Evolutionary conservation across 2,113 vertebrate species (phyloP), one percentile per base, ranked within the genome.

Genomic region (Anhinga rufa): DNA sequence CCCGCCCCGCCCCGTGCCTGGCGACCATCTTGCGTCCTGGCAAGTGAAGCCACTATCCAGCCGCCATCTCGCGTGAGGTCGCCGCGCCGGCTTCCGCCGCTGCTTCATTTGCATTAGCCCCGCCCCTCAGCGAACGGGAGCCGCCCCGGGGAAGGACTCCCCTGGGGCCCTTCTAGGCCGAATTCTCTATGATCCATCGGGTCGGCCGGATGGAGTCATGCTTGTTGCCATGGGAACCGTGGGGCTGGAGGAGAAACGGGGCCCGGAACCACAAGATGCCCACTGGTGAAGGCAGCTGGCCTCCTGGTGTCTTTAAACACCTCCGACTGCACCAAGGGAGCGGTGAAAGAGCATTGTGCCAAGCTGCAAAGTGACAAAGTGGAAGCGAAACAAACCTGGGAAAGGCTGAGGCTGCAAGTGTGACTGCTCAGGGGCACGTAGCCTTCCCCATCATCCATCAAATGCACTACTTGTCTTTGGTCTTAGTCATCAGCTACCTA

Each of bases 81-180:
- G 20, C 32, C 38, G 26, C 26, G 21, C n/a, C 10, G 9, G 10
- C 38, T 7, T 2, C 26, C 14, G 4, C 10, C 2, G 4, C 15
- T 6, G 4, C 2, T 8, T 44, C 0, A 6, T 92, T 93, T 86
- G 49, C 83, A 42, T 89, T 34, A 29, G 9, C 29, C 44, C 66
- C 86, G 46, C 86, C 91, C 78, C 61, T 4, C 57, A 4, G 9
- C 4, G 9, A 4, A 0, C 4, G 0, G 5, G 9, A 2, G 20
- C 54, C 17, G 1, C 31, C 9, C 42, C 14, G 1, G 28, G 15
- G n/a, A 6, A 4, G 13, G 9, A 20, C 52, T 19, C 22, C 21
- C 6, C 3, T 17, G 1, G 5, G 20, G 32, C 22, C 38, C 5
- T 20, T 71, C 57, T 60, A 48, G 31, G 9, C 2, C 0, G 10